These are phyloP conservation scores for Phyllotis vaccarum DNA, from an alignment of 2,797 vertebrate genomes.

Conservation along the genomic window DNA sequence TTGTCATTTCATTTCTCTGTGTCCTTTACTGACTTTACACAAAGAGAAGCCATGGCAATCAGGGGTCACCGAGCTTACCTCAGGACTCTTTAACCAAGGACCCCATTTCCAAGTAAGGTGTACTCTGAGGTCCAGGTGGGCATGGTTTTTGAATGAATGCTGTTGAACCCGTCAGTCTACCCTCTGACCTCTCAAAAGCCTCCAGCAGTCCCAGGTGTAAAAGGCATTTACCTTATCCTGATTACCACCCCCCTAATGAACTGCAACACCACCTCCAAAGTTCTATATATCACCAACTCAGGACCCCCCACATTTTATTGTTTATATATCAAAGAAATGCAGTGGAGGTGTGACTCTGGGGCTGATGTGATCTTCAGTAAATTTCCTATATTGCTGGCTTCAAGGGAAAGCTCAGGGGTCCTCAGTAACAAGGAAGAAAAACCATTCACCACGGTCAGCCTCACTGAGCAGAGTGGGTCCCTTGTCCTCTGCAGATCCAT, in stretches of 20 bases:
- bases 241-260: not conserved
- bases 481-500: not conserved
- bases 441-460: not conserved
- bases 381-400: not conserved
- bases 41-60: not conserved
- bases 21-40: not conserved
- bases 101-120: constrained; percentile 4
- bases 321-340: not conserved
- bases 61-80: not conserved
- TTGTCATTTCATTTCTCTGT: not conserved
- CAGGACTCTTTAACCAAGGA: not conserved
- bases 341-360: not conserved
- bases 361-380: not conserved
- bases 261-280: not conserved
- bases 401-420: not conserved
- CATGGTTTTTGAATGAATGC: not conserved
- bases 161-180: not conserved
- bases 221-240: not conserved
- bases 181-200: not conserved
- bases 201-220: not conserved
- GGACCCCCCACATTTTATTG: not conserved
- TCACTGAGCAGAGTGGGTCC: not conserved
- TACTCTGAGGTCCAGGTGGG: not conserved
- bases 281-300: not conserved
- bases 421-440: not conserved